phyloP scores from a whole-genome alignment of 2,888 invertebrate species.

The Cacoxenus indagator region DNA sequence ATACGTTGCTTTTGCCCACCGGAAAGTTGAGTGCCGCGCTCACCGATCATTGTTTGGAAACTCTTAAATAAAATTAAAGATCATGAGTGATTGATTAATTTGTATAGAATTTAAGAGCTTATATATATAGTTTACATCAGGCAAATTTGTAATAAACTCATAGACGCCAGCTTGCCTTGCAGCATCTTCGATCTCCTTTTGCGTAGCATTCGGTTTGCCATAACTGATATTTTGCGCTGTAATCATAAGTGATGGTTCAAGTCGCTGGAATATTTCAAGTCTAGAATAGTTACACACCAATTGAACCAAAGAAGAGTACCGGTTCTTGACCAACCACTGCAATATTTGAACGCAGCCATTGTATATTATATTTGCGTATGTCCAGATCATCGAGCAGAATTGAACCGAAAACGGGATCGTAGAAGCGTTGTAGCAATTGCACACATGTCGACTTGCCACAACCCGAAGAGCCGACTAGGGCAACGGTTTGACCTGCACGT shows the following conservation, averaged over 20 bases:
- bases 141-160: constrained; percentile 80
- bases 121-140: constrained; percentile 71
- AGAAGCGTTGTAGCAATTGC: constrained; percentile 82
- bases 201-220: constrained; percentile 79
- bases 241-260: neutral
- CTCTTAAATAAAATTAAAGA: constrained; percentile 71
- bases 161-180: constrained; percentile 84
- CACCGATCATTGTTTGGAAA: constrained; percentile 84
- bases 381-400: constrained; percentile 77
- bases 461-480: constrained; percentile 81
- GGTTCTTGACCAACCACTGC: constrained; percentile 93
- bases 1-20: constrained; percentile 90
- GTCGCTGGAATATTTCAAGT: neutral
- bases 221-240: constrained; percentile 77
- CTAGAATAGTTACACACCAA: constrained; percentile 71
- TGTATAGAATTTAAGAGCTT: too few relatives aligned
- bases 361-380: constrained; percentile 78
- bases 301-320: constrained; percentile 84
- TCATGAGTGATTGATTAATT: too few relatives aligned
- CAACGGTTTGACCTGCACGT: constrained; percentile 79
- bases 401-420: constrained; percentile 76
- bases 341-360: constrained; percentile 82
- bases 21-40: constrained; percentile 83
- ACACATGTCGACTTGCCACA: constrained; percentile 88
- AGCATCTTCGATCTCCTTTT: constrained; percentile 79